phyloP scores from a whole-genome alignment of 2,113 vertebrate species.

The Hassar affinis region DNA sequence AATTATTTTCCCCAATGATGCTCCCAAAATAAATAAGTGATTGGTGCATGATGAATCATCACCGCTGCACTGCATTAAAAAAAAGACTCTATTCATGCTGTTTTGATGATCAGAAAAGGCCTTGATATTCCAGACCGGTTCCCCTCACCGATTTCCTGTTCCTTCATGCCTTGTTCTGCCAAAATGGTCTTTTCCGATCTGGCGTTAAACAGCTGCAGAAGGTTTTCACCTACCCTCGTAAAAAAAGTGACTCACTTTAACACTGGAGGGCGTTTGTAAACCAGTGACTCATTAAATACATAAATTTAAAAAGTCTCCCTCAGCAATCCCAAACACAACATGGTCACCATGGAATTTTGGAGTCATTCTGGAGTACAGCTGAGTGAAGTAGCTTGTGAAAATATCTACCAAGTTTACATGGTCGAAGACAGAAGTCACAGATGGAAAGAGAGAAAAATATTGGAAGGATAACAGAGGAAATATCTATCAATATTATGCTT shows the following conservation, averaged over 20 bases:
- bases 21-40: neutral
- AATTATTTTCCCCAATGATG: neutral
- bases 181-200: constrained; percentile 54
- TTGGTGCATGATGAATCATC: neutral
- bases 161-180: constrained; percentile 41
- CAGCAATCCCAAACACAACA: constrained; percentile 12
- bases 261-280: constrained; percentile 2
- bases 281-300: constrained; percentile 30
- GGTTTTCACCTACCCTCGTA: constrained; percentile 19
- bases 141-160: constrained; percentile 56
- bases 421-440: constrained; percentile 47
- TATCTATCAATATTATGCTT: constrained; percentile 50
- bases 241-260: constrained; percentile 39
- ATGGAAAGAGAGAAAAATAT: constrained; percentile 40
- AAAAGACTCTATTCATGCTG: constrained; percentile 23
- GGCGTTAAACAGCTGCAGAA: constrained; percentile 48
- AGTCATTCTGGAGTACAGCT: neutral
- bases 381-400: neutral
- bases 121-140: constrained; percentile 51
- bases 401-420: constrained; percentile 1
- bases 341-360: constrained; percentile 31
- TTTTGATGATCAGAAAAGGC: constrained; percentile 54
- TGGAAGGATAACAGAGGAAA: constrained; percentile 57
- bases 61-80: constrained; percentile 9
- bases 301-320: constrained; percentile 13